Conservation (phyloP, 1,140 invertebrate species). For the Heliconius himera region DNA sequence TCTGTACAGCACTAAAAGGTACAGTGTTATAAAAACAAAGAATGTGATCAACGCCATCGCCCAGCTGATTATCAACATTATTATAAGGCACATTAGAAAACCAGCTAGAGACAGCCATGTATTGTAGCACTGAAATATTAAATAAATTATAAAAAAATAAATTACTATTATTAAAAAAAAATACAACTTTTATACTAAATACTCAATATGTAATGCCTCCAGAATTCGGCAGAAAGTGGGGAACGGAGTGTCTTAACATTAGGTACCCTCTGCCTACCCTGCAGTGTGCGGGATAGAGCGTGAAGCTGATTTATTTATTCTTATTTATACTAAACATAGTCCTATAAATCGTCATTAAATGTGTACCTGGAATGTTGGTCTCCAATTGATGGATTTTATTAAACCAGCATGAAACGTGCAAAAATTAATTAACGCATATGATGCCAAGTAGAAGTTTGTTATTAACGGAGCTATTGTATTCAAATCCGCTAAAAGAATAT, state of each 20-base stretch:
- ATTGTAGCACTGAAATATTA: constrained; percentile 90
- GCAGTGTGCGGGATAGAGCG: too few relatives aligned
- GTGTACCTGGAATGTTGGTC: constrained; percentile 91
- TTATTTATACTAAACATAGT: too few relatives aligned
- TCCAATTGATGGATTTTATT: constrained; percentile 93
- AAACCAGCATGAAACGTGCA: constrained; percentile 96
- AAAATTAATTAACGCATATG: constrained; percentile 98
- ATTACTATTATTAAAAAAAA: background rate
- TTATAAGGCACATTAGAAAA: constrained; percentile 91
- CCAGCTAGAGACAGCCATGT: constrained; percentile 94
- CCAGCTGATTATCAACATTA: constrained; percentile 97
- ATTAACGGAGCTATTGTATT: constrained; percentile 97
- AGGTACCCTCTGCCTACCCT: too few relatives aligned
- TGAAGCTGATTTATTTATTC: too few relatives aligned
- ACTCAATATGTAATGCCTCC: too few relatives aligned
- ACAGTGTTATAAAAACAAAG: constrained; percentile 91
- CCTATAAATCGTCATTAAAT: too few relatives aligned
- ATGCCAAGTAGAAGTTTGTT: constrained; percentile 97
- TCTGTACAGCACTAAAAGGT: constrained; percentile 92
- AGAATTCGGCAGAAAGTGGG: too few relatives aligned
- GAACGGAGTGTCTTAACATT: too few relatives aligned
- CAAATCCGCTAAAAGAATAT: constrained; percentile 84
- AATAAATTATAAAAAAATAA: constrained; percentile 13
- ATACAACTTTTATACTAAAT: background rate
- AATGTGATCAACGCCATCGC: constrained; percentile 93